Conservation (phyloP, 2,113 vertebrate genomes). For the Thunnus thynnus region DNA sequence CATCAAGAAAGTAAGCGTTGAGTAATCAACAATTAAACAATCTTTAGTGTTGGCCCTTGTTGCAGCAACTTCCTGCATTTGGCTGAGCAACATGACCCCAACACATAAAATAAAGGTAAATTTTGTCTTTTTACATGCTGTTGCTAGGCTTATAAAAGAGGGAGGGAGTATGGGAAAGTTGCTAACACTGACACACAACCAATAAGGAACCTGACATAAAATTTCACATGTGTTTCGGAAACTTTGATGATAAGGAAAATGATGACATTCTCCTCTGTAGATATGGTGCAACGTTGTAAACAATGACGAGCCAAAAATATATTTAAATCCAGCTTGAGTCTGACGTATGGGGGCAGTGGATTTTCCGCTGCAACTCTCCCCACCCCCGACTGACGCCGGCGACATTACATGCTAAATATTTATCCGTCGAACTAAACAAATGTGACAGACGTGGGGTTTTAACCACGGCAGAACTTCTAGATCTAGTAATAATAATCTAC, state of each 20-base stretch:
- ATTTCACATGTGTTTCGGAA: neutral
- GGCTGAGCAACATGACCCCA: too few species aligned
- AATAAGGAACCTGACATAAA: neutral
- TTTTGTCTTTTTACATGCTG: too few species aligned
- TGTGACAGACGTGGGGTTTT: neutral
- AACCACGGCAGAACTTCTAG: neutral
- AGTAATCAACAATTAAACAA: too few species aligned
- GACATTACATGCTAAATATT: neutral
- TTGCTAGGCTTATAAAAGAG: neutral
- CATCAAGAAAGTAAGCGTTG: too few species aligned
- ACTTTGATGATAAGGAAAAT: neutral
- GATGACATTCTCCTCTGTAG: neutral
- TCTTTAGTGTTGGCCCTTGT: too few species aligned
- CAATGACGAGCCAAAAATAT: constrained; percentile 28
- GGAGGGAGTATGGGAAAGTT: neutral
- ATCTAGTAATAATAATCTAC: neutral
- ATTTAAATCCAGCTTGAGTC: constrained; percentile 34
- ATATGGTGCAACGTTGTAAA: constrained; percentile 22
- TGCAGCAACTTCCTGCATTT: too few species aligned
- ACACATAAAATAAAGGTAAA: too few species aligned
- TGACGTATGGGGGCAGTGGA: constrained; percentile 1
- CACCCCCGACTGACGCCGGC: neutral
- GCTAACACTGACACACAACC: neutral
- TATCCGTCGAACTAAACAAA: neutral
- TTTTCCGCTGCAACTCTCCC: neutral